These are phyloP conservation scores for Austrofundulus limnaeus DNA, from an alignment of 2,113 vertebrate species.

Conservation along the genomic window DNA sequence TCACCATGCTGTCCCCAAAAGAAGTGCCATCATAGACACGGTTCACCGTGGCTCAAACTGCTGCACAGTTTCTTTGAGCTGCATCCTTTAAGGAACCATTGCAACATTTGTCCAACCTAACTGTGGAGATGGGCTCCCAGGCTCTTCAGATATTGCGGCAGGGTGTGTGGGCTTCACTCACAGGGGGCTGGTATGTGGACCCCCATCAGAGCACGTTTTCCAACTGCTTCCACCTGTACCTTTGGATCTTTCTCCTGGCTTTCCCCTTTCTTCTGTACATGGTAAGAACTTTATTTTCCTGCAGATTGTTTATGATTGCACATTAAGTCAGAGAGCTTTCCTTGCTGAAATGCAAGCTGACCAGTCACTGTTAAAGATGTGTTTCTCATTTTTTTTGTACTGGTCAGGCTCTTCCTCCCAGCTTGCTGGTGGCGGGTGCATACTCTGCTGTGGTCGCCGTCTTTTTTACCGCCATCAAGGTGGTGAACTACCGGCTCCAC, in stretches of 20 bases:
- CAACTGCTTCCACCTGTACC: constrained; percentile 92
- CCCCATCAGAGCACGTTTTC: constrained; percentile 93
- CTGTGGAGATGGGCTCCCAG: constrained; percentile 82
- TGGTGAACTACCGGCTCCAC: constrained; percentile 87
- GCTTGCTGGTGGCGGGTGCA: constrained; percentile 81
- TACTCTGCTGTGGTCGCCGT: constrained; percentile 87
- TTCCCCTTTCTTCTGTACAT: constrained; percentile 90
- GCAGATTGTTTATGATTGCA: background rate
- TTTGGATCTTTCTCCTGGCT: constrained; percentile 89
- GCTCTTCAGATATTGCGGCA: constrained; percentile 91
- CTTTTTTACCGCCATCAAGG: constrained; percentile 88
- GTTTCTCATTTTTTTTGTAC: background rate
- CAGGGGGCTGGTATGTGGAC: constrained; percentile 92
- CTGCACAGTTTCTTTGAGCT: constrained; percentile 56
- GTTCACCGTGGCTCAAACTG: constrained; percentile 64
- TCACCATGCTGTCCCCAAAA: constrained; percentile 65
- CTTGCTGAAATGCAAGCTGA: too few relatives aligned
- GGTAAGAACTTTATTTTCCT: constrained; percentile 75
- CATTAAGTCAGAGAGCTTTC: too few relatives aligned
- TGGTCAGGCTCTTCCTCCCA: constrained; percentile 86
- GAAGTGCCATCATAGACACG: constrained; percentile 73
- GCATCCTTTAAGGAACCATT: constrained; percentile 46
- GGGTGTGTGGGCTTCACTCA: constrained; percentile 91
- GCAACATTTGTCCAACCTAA: constrained; percentile 47
- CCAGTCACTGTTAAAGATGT: too few relatives aligned